Evolutionary conservation across 2,113 vertebrate species (phyloP).

Genomic region (Zingel zingel): DNA sequence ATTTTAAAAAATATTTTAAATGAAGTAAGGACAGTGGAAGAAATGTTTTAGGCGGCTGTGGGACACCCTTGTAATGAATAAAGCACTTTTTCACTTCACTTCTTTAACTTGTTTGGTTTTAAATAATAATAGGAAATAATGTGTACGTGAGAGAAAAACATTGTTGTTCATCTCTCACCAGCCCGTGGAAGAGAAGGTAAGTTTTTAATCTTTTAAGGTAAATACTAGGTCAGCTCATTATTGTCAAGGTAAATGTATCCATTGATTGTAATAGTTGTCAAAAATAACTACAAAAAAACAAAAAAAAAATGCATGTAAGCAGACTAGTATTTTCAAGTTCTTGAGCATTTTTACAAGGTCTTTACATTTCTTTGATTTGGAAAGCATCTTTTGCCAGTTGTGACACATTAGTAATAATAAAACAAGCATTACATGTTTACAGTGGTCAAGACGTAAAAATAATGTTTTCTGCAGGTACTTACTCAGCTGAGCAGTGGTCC

Average conservation of each 20-base stretch:
- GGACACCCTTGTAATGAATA: background rate
- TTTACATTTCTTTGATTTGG: background rate
- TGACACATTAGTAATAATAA: background rate
- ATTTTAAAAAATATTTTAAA: no score
- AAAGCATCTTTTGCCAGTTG: background rate
- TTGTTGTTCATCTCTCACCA: no score
- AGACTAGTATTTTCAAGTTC: no score
- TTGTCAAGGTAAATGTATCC: background rate
- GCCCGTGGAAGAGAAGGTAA: no score
- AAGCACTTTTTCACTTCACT: background rate
- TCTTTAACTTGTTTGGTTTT: background rate
- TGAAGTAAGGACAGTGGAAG: no score
- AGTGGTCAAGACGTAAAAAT: background rate
- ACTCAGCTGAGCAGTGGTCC: background rate
- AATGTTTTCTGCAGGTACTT: slow-evolving; percentile 2
- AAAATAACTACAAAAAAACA: no score
- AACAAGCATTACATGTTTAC: background rate
- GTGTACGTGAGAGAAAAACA: no score
- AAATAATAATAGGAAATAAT: background rate
- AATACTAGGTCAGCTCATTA: background rate
- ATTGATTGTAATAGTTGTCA: no score
- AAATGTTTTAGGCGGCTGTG: no score
- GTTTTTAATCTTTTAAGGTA: background rate
- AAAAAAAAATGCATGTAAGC: no score
- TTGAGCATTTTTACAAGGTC: background rate